Conservation (phyloP, 2,113 vertebrate genomes). For the Amblyornis subalaris region DNA sequence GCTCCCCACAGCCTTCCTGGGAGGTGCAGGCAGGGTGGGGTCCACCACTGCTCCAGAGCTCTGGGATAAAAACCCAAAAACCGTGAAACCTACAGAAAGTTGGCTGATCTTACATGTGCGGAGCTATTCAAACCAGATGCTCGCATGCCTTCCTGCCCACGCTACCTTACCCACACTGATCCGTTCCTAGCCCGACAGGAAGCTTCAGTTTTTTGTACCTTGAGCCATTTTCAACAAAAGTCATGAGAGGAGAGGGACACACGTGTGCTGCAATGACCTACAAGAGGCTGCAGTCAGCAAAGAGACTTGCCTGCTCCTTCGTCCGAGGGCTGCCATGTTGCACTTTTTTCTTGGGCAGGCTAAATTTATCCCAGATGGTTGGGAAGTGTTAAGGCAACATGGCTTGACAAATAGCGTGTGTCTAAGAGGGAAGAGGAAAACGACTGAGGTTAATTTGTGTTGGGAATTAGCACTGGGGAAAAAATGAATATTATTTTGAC, state of each 20-base stretch:
- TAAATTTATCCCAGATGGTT: slow-evolving; percentile 37
- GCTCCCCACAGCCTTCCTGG: neutral
- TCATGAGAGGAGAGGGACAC: neutral
- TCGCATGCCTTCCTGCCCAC: slow-evolving; percentile 68
- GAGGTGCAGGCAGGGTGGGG: slow-evolving; percentile 34
- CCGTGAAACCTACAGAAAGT: slow-evolving; percentile 36
- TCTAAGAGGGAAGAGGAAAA: neutral
- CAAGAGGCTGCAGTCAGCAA: neutral
- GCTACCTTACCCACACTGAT: slow-evolving; percentile 61
- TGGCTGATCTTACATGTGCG: slow-evolving; percentile 13
- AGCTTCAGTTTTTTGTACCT: slow-evolving; percentile 50
- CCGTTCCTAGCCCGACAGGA: slow-evolving; percentile 46
- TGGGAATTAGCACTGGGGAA: neutral
- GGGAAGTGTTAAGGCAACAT: neutral
- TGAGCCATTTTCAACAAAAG: slow-evolving; percentile 62
- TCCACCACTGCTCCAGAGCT: slow-evolving; percentile 19
- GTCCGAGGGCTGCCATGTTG: neutral
- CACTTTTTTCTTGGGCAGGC: neutral
- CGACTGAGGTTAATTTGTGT: neutral
- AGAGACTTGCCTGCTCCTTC: neutral
- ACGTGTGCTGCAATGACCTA: neutral
- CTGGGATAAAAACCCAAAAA: slow-evolving; percentile 5
- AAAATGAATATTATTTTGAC: neutral
- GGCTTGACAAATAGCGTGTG: neutral
- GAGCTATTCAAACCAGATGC: slow-evolving; percentile 68